phyloP scores from a whole-genome alignment of 2,888 invertebrate species.

The Cylindroiulus punctatus region DNA sequence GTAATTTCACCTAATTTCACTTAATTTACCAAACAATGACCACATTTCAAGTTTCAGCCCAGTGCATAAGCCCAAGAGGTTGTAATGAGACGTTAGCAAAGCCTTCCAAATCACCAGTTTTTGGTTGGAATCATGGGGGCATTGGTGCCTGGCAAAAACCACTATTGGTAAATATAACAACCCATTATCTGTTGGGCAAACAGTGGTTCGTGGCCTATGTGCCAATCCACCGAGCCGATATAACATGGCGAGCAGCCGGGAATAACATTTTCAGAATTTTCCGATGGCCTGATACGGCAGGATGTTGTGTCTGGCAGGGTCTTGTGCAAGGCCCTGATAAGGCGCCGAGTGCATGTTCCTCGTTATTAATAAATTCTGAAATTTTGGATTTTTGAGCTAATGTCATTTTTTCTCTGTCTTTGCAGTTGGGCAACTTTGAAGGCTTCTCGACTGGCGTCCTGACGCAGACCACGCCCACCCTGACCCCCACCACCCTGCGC shows the following conservation, averaged over 20 bases:
- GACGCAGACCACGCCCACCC: conserved; percentile 90
- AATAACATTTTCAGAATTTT: neutral
- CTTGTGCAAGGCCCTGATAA: too few relatives aligned
- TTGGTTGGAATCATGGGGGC: neutral
- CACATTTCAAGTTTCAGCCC: too few relatives aligned
- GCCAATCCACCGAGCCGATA: neutral
- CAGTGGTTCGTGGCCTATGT: neutral
- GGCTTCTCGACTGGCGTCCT: conserved; percentile 89
- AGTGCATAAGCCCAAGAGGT: too few relatives aligned
- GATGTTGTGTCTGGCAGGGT: conserved; percentile 14
- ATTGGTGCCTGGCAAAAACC: neutral
- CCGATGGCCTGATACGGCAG: neutral
- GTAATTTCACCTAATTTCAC: too few relatives aligned
- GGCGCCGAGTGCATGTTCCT: conserved; percentile 46
- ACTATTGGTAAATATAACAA: neutral
- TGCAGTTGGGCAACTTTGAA: conserved; percentile 84
- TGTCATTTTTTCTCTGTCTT: conserved; percentile 61
- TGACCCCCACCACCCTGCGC: conserved; percentile 92
- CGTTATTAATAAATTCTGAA: neutral
- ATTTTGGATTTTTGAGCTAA: conserved; percentile 27
- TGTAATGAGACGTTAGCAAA: too few relatives aligned
- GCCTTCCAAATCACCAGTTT: too few relatives aligned
- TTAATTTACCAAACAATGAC: neutral
- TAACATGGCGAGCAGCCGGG: neutral
- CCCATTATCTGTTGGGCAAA: neutral